Conservation (phyloP, 2,797 vertebrate species). For the Malacoctenus gilli region DNA sequence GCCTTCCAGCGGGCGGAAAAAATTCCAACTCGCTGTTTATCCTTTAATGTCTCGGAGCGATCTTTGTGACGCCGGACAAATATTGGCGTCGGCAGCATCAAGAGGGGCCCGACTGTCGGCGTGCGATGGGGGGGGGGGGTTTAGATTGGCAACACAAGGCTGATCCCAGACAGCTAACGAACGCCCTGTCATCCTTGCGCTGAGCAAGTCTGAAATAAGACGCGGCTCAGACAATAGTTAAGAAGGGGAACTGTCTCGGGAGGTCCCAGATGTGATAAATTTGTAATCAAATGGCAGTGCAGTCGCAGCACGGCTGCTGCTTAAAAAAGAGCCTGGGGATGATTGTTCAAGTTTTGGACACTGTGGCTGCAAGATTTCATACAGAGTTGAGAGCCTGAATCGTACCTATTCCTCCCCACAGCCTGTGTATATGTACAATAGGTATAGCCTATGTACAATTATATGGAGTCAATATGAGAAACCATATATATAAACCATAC, state of each 20-base stretch:
- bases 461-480: too few relatives aligned
- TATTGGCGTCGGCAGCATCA: conserved; percentile 5
- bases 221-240: conserved; percentile 18
- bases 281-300: conserved; percentile 8
- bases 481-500: too few relatives aligned
- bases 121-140: conserved; percentile 21
- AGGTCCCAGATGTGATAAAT: conserved; percentile 22
- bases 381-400: not conserved
- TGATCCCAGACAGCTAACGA: conserved; percentile 20
- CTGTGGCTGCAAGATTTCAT: not conserved
- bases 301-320: conserved; percentile 1
- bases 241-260: conserved; percentile 3
- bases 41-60: conserved; percentile 2
- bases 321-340: not conserved
- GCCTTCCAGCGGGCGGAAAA: conserved; percentile 1
- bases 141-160: conserved; percentile 16
- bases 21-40: not conserved
- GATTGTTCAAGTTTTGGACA: not conserved
- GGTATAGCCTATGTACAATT: too few relatives aligned
- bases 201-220: conserved; percentile 32
- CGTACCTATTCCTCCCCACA: not conserved
- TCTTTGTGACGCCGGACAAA: conserved; percentile 6
- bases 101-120: conserved; percentile 25
- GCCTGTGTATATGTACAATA: not conserved
- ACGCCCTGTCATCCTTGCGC: conserved; percentile 26